Evolutionary conservation across 2,888 invertebrate species (phyloP).

Genomic region (Leptarthrus brevirostris): DNA sequence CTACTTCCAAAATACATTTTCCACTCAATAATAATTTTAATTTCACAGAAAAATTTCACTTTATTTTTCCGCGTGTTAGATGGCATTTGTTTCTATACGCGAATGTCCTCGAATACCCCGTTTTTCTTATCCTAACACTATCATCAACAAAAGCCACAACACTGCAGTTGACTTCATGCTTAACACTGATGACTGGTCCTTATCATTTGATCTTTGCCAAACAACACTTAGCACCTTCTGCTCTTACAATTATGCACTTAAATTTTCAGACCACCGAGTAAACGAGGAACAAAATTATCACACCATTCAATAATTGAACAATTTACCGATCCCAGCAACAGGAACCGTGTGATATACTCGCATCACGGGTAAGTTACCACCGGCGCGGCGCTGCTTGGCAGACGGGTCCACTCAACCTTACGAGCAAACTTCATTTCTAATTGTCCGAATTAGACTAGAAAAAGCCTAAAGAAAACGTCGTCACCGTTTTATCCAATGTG

Average conservation of each 20-base stretch:
- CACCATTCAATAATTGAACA: background rate
- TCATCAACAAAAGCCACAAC: too few species aligned
- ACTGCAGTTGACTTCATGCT: background rate
- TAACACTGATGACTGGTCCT: background rate
- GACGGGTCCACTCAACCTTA: background rate
- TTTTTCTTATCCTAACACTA: background rate
- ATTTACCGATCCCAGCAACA: background rate
- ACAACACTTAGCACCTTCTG: background rate
- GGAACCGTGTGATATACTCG: background rate
- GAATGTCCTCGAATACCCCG: slow-evolving; percentile 1
- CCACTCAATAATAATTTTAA: slow-evolving; percentile 58
- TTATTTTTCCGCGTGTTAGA: slow-evolving; percentile 59
- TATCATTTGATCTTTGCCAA: too few species aligned
- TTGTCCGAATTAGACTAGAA: background rate
- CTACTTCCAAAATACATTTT: slow-evolving; percentile 63
- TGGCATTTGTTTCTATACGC: slow-evolving; percentile 58
- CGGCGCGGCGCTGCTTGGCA: background rate
- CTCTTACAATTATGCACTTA: background rate
- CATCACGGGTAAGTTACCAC: too few species aligned
- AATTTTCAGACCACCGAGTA: background rate
- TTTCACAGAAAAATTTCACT: slow-evolving; percentile 62
- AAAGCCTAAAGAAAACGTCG: background rate
- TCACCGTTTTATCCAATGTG: background rate
- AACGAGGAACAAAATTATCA: background rate
- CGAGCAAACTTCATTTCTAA: background rate